These are phyloP conservation scores for Rhorus exstirpatorius DNA, from an alignment of 2,888 invertebrate genomes.

Conservation along the genomic window DNA sequence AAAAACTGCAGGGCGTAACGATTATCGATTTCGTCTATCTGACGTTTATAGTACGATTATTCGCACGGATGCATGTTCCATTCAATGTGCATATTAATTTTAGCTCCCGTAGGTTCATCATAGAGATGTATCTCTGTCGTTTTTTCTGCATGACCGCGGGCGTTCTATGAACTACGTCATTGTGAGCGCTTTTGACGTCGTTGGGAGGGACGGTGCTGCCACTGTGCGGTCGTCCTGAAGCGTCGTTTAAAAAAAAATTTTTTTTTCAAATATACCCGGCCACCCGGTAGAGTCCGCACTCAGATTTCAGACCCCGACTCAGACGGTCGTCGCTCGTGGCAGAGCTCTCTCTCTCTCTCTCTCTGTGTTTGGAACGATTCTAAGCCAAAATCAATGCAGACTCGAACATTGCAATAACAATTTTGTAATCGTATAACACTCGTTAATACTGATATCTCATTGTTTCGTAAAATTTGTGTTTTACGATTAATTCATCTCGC, in stretches of 20 bases:
- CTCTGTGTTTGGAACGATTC: constrained; percentile 18
- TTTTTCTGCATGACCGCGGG: constrained; percentile 44
- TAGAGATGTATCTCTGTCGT: constrained; percentile 54
- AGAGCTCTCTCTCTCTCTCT: constrained; percentile 27
- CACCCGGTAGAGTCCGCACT: constrained; percentile 33
- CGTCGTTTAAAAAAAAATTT: too few relatives aligned
- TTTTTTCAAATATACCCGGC: constrained; percentile 63
- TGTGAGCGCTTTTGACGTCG: constrained; percentile 64
- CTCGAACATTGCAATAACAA: constrained; percentile 19
- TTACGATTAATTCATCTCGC: background rate
- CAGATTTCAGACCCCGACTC: too few relatives aligned
- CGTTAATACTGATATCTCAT: constrained; percentile 7
- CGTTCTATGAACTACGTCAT: constrained; percentile 59
- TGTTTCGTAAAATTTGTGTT: background rate
- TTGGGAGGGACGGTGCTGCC: constrained; percentile 54
- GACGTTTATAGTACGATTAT: constrained; percentile 78
- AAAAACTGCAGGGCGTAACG: background rate
- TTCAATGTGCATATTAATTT: constrained; percentile 50
- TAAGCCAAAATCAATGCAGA: constrained; percentile 61
- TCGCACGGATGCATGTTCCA: constrained; percentile 34
- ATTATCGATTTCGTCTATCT: constrained; percentile 41
- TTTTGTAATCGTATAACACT: constrained; percentile 11
- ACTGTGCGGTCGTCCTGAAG: constrained; percentile 20
- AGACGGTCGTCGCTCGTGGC: too few relatives aligned
- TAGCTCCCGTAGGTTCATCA: constrained; percentile 35